Base-by-base conservation (phyloP, 2,888 invertebrate genomes). In the Aleiodes leptofemur region DNA sequence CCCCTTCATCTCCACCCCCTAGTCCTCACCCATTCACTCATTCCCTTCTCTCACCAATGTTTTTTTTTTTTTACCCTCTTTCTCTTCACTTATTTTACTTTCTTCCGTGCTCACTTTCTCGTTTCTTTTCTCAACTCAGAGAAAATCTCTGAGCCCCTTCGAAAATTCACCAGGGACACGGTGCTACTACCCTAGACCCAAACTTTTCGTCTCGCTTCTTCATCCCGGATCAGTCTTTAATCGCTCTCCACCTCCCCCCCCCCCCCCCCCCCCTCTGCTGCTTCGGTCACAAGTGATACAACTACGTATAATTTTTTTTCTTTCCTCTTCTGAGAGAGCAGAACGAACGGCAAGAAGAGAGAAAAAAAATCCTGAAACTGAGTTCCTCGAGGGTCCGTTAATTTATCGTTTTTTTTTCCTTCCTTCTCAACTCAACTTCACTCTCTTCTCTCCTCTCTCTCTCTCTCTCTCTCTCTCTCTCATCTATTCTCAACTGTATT, bases 161-260 rank as follows among this genome's bases (percentile, higher is more conserved):
- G 77, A 77, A 23, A 79, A 78, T 76, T 76, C 77, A 72, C 78
- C 73, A 76, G 69, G 77, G 77, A 77, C 78, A 77, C 70, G 71
- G 74, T 11, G 72, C 77, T 72, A 78, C 79, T 78, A 78, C 80
- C 80, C 75, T 79, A 72, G 80, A 76, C 77, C 78, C 77, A 81
- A 87, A 87, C 86, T 87, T 87, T 83, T 78, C 73, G 77, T 80
- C 77, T 80, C 78, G 83, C 85, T 86, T 85, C 83, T 84, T 85
- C 81, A 82, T 81, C 77, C 78, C 80, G 82, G 85, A 86, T 87
- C 85, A 86, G 83, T 79, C 83, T 85, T 87, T 87, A 88, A 88
- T 88, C 88, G 86, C 78, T 73, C 80, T 76, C 81, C 76, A 78
- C 66, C 51, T 73, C 72, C 64, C 43, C 13, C 29, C 53, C 3